Conservation (phyloP, 2,797 vertebrate genomes). For the Pipistrellus kuhlii region DNA sequence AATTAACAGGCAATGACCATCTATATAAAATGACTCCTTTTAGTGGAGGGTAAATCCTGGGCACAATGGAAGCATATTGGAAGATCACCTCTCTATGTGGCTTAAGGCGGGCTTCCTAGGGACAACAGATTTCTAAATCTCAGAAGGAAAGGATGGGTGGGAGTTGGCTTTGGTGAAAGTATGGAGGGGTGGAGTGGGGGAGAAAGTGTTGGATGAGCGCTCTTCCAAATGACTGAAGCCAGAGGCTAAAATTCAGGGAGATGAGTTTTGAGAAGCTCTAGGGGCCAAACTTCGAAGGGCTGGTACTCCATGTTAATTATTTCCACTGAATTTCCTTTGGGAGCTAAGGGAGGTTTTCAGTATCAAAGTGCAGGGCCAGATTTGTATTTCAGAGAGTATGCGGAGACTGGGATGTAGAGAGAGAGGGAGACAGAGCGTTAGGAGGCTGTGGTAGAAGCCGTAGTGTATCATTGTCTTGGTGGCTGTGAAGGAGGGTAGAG, state of each 20-base stretch:
- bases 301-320: not conserved
- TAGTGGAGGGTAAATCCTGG: not conserved
- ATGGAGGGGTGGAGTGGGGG: not conserved
- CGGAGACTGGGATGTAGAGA: not conserved
- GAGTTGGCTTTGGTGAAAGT: not conserved
- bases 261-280: conserved; percentile 13
- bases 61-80: not conserved
- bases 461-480: not conserved
- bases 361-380: not conserved
- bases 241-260: not conserved
- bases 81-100: not conserved
- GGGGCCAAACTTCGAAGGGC: not conserved
- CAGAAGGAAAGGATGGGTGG: not conserved
- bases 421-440: not conserved
- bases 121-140: not conserved
- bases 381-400: not conserved
- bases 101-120: not conserved
- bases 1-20: not conserved
- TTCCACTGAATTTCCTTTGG: not conserved
- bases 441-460: not conserved
- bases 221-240: not conserved
- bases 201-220: not conserved
- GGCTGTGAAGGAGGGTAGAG: not conserved
- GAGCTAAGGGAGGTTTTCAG: not conserved
- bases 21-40: conserved; percentile 27